phyloP scores from a whole-genome alignment of 2,888 invertebrate genomes.

The Troglohyphantes excavatus region DNA sequence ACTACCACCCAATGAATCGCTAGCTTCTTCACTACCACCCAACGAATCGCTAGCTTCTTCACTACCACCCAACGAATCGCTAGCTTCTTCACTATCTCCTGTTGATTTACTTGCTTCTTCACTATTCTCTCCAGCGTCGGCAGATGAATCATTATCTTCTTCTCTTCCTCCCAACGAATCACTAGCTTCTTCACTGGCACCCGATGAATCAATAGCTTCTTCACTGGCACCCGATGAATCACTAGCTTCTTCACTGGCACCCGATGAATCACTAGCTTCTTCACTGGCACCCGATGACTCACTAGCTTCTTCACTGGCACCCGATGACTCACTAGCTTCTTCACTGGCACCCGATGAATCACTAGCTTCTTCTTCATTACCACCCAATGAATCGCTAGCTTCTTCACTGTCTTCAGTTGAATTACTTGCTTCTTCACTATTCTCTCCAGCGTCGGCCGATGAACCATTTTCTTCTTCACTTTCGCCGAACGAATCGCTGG shows the following conservation, averaged over 20 bases:
- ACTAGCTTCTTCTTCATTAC: neutral
- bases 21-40: neutral
- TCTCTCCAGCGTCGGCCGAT: neutral
- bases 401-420: neutral
- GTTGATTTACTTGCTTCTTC: neutral
- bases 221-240: neutral
- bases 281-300: neutral
- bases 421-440: neutral
- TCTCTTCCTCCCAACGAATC: neutral
- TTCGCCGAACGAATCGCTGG: neutral
- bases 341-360: neutral
- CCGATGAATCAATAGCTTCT: neutral
- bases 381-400: neutral
- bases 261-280: neutral
- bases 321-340: neutral
- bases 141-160: neutral
- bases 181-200: neutral
- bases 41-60: neutral
- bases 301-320: neutral
- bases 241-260: neutral
- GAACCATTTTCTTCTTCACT: neutral
- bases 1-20: too few relatives aligned
- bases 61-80: too few relatives aligned
- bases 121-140: neutral
- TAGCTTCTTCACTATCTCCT: neutral